Evolutionary conservation across 1,140 invertebrate genomes (phyloP).

Genomic region (Caenorhabditis brenneri): DNA sequence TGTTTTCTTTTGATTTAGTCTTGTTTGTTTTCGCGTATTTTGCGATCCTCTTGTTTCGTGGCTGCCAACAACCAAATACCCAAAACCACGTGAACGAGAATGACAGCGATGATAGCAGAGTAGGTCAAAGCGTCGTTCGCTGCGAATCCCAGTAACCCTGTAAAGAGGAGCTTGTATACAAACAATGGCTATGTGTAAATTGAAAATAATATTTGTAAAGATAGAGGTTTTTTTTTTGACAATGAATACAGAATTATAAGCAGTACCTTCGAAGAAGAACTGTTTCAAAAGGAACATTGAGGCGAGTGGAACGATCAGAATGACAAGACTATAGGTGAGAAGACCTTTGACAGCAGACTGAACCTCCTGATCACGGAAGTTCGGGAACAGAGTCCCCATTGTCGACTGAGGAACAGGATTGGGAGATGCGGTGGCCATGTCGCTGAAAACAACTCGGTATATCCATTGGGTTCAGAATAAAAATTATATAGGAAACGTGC

Average conservation of each 20-base stretch:
- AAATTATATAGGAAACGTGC: neutral
- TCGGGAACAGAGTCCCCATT: constrained; percentile 60
- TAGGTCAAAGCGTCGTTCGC: constrained; percentile 55
- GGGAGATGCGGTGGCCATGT: neutral
- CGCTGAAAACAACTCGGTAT: constrained; percentile 40
- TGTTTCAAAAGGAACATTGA: constrained; percentile 59
- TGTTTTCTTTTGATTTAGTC: neutral
- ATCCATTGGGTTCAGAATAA: neutral
- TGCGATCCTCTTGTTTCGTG: constrained; percentile 44
- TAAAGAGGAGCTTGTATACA: neutral
- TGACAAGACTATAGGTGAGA: constrained; percentile 56
- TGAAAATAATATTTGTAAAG: neutral
- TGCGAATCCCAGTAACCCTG: constrained; percentile 50
- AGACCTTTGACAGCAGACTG: constrained; percentile 57
- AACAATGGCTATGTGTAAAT: neutral
- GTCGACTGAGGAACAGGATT: neutral
- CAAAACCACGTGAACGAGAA: constrained; percentile 59
- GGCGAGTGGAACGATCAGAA: constrained; percentile 54
- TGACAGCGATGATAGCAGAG: constrained; percentile 58
- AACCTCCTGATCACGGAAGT: constrained; percentile 52
- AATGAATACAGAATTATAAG: too few species aligned
- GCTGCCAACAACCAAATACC: constrained; percentile 54
- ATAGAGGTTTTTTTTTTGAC: neutral
- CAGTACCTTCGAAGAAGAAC: constrained; percentile 55
- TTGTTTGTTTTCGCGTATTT: constrained; percentile 51